Percentiles rank a stretch among this genome's conserved stretches.
Conservation (phyloP, 2,888 invertebrate species). For the Caenorhabditis sinica region DNA sequence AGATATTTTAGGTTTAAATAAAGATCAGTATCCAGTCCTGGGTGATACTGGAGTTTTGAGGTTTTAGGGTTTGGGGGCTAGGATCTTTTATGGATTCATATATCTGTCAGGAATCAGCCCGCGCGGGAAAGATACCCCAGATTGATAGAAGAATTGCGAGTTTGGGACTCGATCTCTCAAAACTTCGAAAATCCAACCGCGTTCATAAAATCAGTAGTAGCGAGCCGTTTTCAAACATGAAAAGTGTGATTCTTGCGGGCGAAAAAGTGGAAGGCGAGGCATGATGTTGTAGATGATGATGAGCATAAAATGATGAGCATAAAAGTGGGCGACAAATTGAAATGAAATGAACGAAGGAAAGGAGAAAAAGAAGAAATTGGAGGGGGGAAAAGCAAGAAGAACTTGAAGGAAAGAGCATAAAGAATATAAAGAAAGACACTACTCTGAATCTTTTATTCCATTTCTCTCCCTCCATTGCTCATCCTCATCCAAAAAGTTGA, state of each 20-base stretch:
- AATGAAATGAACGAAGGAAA: slow-evolving; percentile 52
- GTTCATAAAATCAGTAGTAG: too few species aligned
- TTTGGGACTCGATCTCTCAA: not conserved
- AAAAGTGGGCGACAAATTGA: slow-evolving; percentile 58
- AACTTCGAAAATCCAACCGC: not conserved
- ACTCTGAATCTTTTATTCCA: slow-evolving; percentile 49
- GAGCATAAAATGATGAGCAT: slow-evolving; percentile 27
- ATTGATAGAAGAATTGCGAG: not conserved
- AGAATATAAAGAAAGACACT: slow-evolving; percentile 44
- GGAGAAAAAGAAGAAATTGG: slow-evolving; percentile 1
- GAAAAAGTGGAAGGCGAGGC: not conserved
- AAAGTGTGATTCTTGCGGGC: slow-evolving; percentile 13
- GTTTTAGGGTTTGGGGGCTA: too few species aligned
- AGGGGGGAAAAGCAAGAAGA: slow-evolving; percentile 12
- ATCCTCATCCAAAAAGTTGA: slow-evolving; percentile 31
- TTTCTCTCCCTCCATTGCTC: not conserved
- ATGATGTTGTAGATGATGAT: slow-evolving; percentile 6
- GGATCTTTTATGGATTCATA: too few species aligned
- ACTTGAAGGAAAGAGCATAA: slow-evolving; percentile 34
- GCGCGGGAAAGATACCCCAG: not conserved
- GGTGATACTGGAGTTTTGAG: too few species aligned
- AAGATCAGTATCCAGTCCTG: too few species aligned
- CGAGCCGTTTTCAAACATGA: slow-evolving; percentile 20
- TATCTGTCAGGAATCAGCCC: too few species aligned
- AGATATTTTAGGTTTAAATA: too few species aligned